A percentile compares a stretch with the other conserved stretches of the same genome.
Conservation (phyloP, 2,888 invertebrate genomes). For the Matsumyia berberina region DNA sequence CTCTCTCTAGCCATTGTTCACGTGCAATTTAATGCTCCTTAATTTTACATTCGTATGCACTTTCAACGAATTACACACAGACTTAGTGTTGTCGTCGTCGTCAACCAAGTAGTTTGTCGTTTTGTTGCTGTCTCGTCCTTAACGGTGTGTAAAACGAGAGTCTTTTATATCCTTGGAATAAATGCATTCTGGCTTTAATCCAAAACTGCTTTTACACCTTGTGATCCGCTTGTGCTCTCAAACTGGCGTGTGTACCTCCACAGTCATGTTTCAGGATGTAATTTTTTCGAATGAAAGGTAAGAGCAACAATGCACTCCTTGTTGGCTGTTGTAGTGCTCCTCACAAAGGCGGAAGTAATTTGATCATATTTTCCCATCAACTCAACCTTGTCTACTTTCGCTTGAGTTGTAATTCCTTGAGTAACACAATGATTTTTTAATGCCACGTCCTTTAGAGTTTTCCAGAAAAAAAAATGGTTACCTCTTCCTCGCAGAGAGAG, state of each 20-base stretch:
- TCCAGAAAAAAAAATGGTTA: neutral
- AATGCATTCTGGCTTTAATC: conserved; percentile 36
- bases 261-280: conserved; percentile 10
- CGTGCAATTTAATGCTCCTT: conserved; percentile 59
- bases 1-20: conserved; percentile 33
- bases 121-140: conserved; percentile 35
- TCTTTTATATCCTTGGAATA: conserved; percentile 41
- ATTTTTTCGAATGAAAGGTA: neutral
- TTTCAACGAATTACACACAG: conserved; percentile 41
- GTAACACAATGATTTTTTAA: neutral
- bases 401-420: neutral
- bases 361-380: conserved; percentile 23
- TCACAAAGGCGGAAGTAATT: conserved; percentile 18
- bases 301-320: neutral
- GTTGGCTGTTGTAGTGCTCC: neutral
- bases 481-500: neutral
- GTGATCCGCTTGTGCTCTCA: conserved; percentile 6
- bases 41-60: conserved; percentile 60
- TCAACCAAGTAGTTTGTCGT: neutral
- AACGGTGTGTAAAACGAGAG: conserved; percentile 55
- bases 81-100: conserved; percentile 17
- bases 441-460: neutral
- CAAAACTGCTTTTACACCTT: conserved; percentile 19
- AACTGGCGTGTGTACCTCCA: neutral
- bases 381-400: conserved; percentile 24